Conservation (phyloP, 1,140 invertebrate species). For the Sesamia nonagrioides region DNA sequence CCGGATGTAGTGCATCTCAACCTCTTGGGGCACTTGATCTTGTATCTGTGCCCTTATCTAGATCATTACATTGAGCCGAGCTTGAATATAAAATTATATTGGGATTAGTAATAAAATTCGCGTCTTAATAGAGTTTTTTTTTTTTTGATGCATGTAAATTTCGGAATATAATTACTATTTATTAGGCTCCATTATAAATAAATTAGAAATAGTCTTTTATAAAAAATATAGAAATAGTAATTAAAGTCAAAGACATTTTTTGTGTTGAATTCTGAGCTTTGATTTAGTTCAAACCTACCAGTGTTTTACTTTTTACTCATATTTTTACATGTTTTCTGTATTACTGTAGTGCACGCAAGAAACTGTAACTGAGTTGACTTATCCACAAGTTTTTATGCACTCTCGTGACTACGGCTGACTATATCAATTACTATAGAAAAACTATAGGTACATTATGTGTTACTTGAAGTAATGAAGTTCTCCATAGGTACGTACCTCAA, state of each 20-base stretch:
- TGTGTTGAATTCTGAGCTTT: neutral
- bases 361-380: conserved; percentile 12
- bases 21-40: conserved; percentile 40
- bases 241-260: neutral
- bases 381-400: conserved; percentile 4
- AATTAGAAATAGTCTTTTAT: neutral
- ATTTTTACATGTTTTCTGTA: conserved; percentile 1
- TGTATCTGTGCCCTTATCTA: conserved; percentile 20
- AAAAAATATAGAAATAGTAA: neutral
- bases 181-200: no score
- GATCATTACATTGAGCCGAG: conserved; percentile 14
- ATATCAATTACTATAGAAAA: conserved; percentile 39
- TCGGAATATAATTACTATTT: no score
- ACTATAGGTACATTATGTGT: neutral
- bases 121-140: no score
- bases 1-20: conserved; percentile 37
- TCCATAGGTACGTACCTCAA: conserved; percentile 14
- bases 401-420: conserved; percentile 25
- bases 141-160: neutral
- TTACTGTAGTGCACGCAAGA: neutral
- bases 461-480: conserved; percentile 6
- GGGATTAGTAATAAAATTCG: neutral
- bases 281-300: neutral
- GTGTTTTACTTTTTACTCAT: neutral
- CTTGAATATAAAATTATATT: conserved; percentile 5